phyloP scores from a whole-genome alignment of 2,888 invertebrate genomes.

The Acleris sparsana region DNA sequence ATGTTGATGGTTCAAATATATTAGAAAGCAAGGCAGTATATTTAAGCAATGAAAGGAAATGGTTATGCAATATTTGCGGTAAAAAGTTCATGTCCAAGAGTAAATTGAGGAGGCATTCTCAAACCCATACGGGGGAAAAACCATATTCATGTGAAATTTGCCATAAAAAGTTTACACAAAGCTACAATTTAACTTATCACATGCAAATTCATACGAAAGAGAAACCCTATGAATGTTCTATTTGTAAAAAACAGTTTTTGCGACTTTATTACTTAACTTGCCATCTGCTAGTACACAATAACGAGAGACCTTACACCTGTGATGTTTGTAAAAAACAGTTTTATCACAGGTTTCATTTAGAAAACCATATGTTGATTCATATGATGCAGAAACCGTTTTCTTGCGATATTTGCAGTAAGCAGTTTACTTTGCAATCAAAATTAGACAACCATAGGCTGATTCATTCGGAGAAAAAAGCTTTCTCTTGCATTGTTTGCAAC shows the following conservation, averaged over 20 bases:
- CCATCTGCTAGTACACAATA: not conserved
- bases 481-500: not conserved
- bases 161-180: not conserved
- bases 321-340: constrained; percentile 8
- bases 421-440: not conserved
- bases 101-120: not conserved
- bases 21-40: no score
- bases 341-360: not conserved
- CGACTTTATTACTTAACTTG: not conserved
- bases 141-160: not conserved
- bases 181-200: not conserved
- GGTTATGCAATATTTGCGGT: not conserved
- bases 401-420: constrained; percentile 5
- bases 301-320: constrained; percentile 6
- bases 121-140: not conserved
- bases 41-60: no score
- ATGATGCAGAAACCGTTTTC: not conserved
- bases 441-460: not conserved
- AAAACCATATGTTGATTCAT: not conserved
- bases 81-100: not conserved
- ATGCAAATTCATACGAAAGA: not conserved
- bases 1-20: no score
- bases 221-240: not conserved
- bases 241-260: not conserved
- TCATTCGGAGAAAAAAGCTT: not conserved